Percentiles rank a stretch among this genome's conserved stretches.
Evolutionary conservation across 2,888 invertebrate species (phyloP).

Genomic region (Allacma fusca): DNA sequence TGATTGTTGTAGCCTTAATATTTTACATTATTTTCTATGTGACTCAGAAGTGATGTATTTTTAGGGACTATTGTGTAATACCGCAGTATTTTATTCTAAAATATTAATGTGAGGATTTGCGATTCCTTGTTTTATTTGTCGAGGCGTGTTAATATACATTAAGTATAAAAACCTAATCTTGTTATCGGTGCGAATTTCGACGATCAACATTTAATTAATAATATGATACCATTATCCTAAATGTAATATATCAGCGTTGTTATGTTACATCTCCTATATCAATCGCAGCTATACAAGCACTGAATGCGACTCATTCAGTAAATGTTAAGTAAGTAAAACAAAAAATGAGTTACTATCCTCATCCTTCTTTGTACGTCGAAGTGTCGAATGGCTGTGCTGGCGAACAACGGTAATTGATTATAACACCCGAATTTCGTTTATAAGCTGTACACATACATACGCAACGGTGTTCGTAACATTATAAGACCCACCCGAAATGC

Average conservation of each 20-base stretch:
- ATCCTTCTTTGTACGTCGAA: neutral
- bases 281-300: neutral
- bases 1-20: neutral
- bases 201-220: slow-evolving; percentile 10
- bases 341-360: neutral
- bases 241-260: neutral
- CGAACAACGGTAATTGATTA: neutral
- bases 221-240: neutral
- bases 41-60: slow-evolving; percentile 7
- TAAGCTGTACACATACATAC: no score
- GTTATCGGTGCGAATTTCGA: slow-evolving; percentile 3
- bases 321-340: neutral
- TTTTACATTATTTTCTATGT: slow-evolving; percentile 11
- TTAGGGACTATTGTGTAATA: slow-evolving; percentile 8
- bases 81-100: slow-evolving; percentile 12
- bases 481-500: no score
- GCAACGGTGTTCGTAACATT: no score
- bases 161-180: neutral
- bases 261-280: neutral
- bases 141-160: slow-evolving; percentile 4
- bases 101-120: neutral
- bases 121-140: neutral
- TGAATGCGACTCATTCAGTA: neutral
- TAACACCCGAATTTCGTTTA: no score
- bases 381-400: neutral